phyloP scores from a whole-genome alignment of 2,113 vertebrate species.

The Solenodon paradoxus region DNA sequence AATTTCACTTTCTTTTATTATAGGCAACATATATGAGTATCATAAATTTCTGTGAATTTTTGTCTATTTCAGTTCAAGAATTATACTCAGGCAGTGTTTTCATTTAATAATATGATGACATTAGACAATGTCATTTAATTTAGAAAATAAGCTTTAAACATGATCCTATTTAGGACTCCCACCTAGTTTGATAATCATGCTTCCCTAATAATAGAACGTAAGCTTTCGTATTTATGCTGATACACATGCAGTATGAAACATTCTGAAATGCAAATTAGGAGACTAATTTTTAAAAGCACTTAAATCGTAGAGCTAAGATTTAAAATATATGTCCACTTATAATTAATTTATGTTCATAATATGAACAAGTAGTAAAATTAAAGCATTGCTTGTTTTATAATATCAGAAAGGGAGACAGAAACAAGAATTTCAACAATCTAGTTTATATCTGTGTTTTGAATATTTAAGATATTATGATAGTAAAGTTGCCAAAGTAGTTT shows the following conservation, averaged over 20 bases:
- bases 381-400: slow-evolving; percentile 70
- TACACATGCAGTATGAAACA: slow-evolving; percentile 1
- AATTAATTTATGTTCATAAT: slow-evolving; percentile 61
- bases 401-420: slow-evolving; percentile 66
- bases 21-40: not conserved
- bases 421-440: slow-evolving; percentile 63
- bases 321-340: slow-evolving; percentile 54
- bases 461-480: slow-evolving; percentile 78
- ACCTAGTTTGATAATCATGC: slow-evolving; percentile 28
- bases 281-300: slow-evolving; percentile 72
- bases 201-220: slow-evolving; percentile 1
- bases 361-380: slow-evolving; percentile 65
- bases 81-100: slow-evolving; percentile 43
- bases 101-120: slow-evolving; percentile 6
- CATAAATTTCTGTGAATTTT: slow-evolving; percentile 37
- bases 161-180: not conserved
- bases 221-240: slow-evolving; percentile 53
- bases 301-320: slow-evolving; percentile 65
- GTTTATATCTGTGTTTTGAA: slow-evolving; percentile 69
- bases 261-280: slow-evolving; percentile 64
- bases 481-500: slow-evolving; percentile 82
- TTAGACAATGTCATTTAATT: slow-evolving; percentile 37
- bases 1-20: not conserved
- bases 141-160: slow-evolving; percentile 51
- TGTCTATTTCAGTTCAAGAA: slow-evolving; percentile 34